Evolutionary conservation across 2,797 vertebrate species (phyloP), one percentile per base, ranked within the genome.

Genomic region (Danionella dracula): DNA sequence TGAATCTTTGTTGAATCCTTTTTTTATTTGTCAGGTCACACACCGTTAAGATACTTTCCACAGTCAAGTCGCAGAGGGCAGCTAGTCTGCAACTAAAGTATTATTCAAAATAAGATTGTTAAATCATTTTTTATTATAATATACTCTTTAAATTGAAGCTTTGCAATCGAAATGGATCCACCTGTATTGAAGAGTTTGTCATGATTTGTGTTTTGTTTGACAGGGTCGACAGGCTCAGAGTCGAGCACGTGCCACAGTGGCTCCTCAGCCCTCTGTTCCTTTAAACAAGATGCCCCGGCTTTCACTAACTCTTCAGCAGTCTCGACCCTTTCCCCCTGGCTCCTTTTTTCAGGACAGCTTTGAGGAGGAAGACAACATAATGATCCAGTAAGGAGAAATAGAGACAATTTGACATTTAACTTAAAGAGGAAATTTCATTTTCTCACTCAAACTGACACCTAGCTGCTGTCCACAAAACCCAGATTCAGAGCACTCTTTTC

Each of bases 191-290:
- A 27, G 23, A 27, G 23, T 27, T 27, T 27, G 3, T 6, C 23
- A 3, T 27, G 23, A 27, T 3, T 27, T 27, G 3, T 27, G 23
- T 42, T 60, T 71, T 58, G 12, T 1, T 34, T 37, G 54, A 13
- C 56, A 73, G 49, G 56, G 50, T 66, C 58, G 68, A 5, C 68
- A 57, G 35, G 41, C 34, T 63, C 68, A 70, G 32, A 38, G 46
- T 34, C 71, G 74, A 38, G 68, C 48, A 13, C 68, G 66, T 44
- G 77, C 74, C 35, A 72, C 72, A n/a, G 76, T 78, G 7, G 54
- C 74, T n/a, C 76, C 76, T 41, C 68, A 74, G 32, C 55, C 69
- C 2, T 74, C 71, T n/a, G 59, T 35, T 21, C 46, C 71, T 37
- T 42, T 44, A 16, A 17, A 58, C 46, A 78, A 78, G 68, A 74